Percentiles rank a stretch among this genome's conserved stretches.
Conservation (phyloP, 2,113 vertebrate genomes). For the Nannobrachium achirus region DNA sequence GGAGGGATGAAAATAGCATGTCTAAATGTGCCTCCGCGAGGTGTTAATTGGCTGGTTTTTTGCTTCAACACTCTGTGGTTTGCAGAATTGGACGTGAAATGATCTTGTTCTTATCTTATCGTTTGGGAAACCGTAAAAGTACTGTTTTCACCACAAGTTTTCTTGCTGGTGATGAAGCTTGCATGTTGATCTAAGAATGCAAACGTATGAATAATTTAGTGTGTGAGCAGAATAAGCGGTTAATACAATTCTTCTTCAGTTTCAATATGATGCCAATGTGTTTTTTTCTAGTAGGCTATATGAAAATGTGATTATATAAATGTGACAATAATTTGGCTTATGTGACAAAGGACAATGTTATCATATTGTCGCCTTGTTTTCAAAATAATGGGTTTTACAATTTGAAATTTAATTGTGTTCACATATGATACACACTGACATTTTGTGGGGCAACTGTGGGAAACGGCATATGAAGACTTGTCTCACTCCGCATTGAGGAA, state of each 20-base stretch:
- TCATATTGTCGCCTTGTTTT: neutral
- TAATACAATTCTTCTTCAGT: neutral
- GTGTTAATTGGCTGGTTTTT: neutral
- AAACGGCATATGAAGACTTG: neutral
- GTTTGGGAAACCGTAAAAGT: conserved; percentile 27
- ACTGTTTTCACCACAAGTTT: neutral
- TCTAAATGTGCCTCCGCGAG: neutral
- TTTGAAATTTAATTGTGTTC: conserved; percentile 17
- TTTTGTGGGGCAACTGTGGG: too few species aligned
- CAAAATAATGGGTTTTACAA: neutral
- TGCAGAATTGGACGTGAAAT: conserved; percentile 20
- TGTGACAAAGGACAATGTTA: conserved; percentile 5
- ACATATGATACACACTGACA: too few species aligned
- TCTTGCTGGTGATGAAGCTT: conserved; percentile 25
- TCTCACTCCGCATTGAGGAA: neutral
- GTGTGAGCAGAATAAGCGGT: conserved; percentile 1
- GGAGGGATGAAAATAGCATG: too few species aligned
- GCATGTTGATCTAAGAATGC: neutral
- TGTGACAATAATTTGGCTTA: neutral
- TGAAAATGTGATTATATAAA: too few species aligned
- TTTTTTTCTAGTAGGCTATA: neutral
- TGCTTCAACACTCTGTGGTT: conserved; percentile 13
- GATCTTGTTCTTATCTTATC: conserved; percentile 25
- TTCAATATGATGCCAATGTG: conserved; percentile 11
- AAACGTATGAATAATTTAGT: neutral